A percentile compares a stretch with the other conserved stretches of the same genome.
These are phyloP conservation scores for Sinosuthora webbiana DNA, from an alignment of 2,113 vertebrate genomes.

Conservation along the genomic window DNA sequence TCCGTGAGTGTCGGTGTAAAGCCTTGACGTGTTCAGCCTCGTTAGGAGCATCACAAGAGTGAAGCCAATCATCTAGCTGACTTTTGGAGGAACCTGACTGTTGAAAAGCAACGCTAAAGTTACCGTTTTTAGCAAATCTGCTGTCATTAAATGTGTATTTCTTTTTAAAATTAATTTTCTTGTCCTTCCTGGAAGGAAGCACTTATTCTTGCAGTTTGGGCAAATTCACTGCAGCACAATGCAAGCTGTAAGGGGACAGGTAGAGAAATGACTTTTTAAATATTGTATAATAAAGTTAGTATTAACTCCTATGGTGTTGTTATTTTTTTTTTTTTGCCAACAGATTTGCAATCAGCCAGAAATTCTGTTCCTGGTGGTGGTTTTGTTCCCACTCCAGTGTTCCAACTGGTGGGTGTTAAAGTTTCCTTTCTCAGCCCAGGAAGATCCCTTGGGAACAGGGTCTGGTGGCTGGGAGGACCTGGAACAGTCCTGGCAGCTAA, in stretches of 20 bases:
- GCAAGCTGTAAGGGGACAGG: slow-evolving; percentile 32
- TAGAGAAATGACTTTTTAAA: slow-evolving; percentile 26
- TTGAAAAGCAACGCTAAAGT: not conserved
- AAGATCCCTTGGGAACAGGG: not conserved
- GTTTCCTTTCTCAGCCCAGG: not conserved
- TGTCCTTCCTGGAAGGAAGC: not conserved
- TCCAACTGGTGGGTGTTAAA: not conserved
- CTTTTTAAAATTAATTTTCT: not conserved
- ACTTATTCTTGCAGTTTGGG: slow-evolving; percentile 5
- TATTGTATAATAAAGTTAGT: slow-evolving; percentile 59
- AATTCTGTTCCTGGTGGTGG: not conserved
- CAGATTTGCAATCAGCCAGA: not conserved
- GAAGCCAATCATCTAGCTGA: not conserved
- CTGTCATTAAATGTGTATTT: slow-evolving; percentile 8
- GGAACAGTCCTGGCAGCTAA: not conserved
- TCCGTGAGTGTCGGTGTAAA: not conserved
- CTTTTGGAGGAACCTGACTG: not conserved
- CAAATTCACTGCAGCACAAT: slow-evolving; percentile 20
- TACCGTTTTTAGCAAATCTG: not conserved
- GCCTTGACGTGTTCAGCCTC: not conserved
- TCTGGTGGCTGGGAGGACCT: not conserved
- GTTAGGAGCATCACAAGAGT: not conserved
- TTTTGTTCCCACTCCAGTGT: not conserved
- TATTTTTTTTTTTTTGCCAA: not conserved
- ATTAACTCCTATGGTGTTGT: not conserved